Conservation (phyloP, 2,888 invertebrate species). For the Eilema griseolum region DNA sequence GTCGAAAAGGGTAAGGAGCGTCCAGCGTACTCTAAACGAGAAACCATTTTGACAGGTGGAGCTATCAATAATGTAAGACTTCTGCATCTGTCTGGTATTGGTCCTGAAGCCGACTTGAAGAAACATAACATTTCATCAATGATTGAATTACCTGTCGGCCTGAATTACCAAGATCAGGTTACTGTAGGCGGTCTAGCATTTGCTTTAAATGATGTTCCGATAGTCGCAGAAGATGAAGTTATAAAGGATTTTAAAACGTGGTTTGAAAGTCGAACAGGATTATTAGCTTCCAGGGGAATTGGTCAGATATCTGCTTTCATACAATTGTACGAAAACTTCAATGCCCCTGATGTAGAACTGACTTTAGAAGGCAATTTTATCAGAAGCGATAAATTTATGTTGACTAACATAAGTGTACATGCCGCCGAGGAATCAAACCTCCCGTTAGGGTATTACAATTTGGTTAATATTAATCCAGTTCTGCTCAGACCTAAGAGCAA, state of each 20-base stretch:
- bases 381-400: constrained; percentile 81
- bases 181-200: constrained; percentile 80
- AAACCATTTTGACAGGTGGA: constrained; percentile 77
- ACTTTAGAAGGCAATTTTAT: constrained; percentile 79
- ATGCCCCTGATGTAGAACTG: constrained; percentile 79
- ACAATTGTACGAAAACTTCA: constrained; percentile 78
- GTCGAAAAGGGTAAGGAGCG: constrained; percentile 77
- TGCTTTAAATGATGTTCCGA: constrained; percentile 68
- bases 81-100: constrained; percentile 79
- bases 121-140: constrained; percentile 73
- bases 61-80: constrained; percentile 81
- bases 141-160: constrained; percentile 76
- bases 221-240: constrained; percentile 70
- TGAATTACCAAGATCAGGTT: constrained; percentile 82
- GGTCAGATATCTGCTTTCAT: constrained; percentile 80
- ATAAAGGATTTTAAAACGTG: constrained; percentile 81
- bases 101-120: constrained; percentile 72
- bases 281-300: constrained; percentile 80
- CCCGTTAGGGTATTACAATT: constrained; percentile 80
- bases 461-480: constrained; percentile 78
- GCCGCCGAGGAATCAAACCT: constrained; percentile 75
- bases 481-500: constrained; percentile 79
- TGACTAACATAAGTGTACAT: constrained; percentile 78
- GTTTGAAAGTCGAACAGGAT: constrained; percentile 77
- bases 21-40: constrained; percentile 77